Evolutionary conservation across 2,888 invertebrate species (phyloP).

Genomic region (Apotomis capreana): DNA sequence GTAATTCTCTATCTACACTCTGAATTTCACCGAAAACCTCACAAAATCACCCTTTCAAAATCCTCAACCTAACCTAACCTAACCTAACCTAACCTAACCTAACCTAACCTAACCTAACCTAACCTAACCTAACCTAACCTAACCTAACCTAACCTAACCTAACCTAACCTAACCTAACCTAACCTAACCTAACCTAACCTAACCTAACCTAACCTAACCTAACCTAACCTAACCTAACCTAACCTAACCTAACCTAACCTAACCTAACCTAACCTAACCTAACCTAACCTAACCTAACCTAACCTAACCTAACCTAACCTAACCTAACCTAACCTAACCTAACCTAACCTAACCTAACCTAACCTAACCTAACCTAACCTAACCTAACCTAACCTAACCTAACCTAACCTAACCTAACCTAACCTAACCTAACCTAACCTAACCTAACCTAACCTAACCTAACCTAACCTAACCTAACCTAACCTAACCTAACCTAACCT

Average conservation of each 20-base stretch:
- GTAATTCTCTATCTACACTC: too few species aligned
- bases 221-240: slow-evolving; percentile 20
- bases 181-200: slow-evolving; percentile 21
- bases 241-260: slow-evolving; percentile 21
- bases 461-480: slow-evolving; percentile 29
- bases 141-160: slow-evolving; percentile 21
- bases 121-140: slow-evolving; percentile 21
- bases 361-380: slow-evolving; percentile 20
- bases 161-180: slow-evolving; percentile 21
- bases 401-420: slow-evolving; percentile 15
- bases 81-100: slow-evolving; percentile 3
- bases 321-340: slow-evolving; percentile 21
- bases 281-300: slow-evolving; percentile 21
- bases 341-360: slow-evolving; percentile 21
- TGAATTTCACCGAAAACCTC: too few species aligned
- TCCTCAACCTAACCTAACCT: too few species aligned
- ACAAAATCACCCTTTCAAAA: too few species aligned
- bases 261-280: slow-evolving; percentile 21
- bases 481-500: slow-evolving; percentile 20
- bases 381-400: slow-evolving; percentile 23
- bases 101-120: slow-evolving; percentile 18
- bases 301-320: slow-evolving; percentile 21
- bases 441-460: slow-evolving; percentile 22
- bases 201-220: slow-evolving; percentile 20
- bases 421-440: slow-evolving; percentile 14